phyloP scores from a whole-genome alignment of 2,797 vertebrate genomes.

The Microctenopoma lineatum region DNA sequence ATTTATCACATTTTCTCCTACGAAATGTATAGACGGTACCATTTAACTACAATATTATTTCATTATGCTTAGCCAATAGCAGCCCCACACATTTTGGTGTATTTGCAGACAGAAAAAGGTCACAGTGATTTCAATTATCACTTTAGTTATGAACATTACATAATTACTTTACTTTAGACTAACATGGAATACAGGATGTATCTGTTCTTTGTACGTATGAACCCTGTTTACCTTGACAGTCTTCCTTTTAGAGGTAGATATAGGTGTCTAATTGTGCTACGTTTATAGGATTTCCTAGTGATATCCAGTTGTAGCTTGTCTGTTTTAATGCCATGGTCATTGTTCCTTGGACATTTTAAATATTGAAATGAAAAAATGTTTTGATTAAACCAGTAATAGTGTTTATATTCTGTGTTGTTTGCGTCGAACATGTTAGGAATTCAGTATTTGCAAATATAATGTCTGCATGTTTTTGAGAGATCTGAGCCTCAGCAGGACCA shows the following conservation, averaged over 20 bases:
- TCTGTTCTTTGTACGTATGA: not conserved
- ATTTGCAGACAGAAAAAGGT: too few relatives aligned
- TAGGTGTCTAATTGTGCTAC: not conserved
- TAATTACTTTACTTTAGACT: not conserved
- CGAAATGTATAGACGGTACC: too few relatives aligned
- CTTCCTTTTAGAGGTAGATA: not conserved
- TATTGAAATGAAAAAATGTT: not conserved
- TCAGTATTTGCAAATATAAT: not conserved
- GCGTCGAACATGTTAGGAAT: not conserved
- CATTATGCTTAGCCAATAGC: too few relatives aligned
- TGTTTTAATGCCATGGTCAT: not conserved
- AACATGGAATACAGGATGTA: not conserved
- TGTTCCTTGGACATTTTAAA: not conserved
- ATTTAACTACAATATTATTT: too few relatives aligned
- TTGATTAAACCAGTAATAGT: not conserved
- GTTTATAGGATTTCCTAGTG: not conserved
- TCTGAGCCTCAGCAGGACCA: conserved; percentile 16
- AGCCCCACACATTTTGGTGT: too few relatives aligned
- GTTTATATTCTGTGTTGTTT: not conserved
- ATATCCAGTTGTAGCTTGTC: not conserved
- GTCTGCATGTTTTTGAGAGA: conserved; percentile 12
- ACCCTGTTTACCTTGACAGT: not conserved
- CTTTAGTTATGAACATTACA: too few relatives aligned
- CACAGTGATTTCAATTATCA: too few relatives aligned
- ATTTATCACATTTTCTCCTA: not conserved